Base-by-base conservation (phyloP, 2,113 vertebrate genomes). In the Carlito syrichta region DNA sequence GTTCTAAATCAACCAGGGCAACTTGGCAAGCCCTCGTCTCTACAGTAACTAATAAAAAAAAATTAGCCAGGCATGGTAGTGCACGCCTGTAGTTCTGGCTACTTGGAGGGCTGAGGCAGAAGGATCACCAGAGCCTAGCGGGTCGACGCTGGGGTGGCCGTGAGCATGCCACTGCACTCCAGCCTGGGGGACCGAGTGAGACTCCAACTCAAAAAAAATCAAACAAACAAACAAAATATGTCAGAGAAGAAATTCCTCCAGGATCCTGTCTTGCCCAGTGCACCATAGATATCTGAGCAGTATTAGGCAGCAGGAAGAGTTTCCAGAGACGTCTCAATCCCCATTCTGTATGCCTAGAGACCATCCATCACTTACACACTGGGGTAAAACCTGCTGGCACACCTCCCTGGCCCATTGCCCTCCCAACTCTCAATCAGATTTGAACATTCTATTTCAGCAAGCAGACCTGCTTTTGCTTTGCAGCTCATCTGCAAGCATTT, bases 161-260 rank as follows among this genome's bases (percentile, higher is more conserved):
- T n/a, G n/a, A n/a, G n/a, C n/a, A n/a, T n/a, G n/a, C n/a, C n/a
- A n/a, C n/a, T n/a, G n/a, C n/a, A n/a, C n/a, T n/a, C n/a, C n/a
- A n/a, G n/a, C n/a, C n/a, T n/a, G n/a, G n/a, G n/a, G n/a, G n/a
- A n/a, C n/a, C n/a, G n/a, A n/a, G n/a, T n/a, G n/a, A n/a, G n/a
- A n/a, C n/a, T n/a, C n/a, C n/a, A n/a, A n/a, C n/a, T n/a, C n/a
- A n/a, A n/a, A n/a, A n/a, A n/a, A n/a, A n/a, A n/a, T n/a, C n/a
- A n/a, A n/a, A n/a, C n/a, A n/a, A n/a, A n/a, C n/a, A n/a, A n/a
- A n/a, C n/a, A n/a, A n/a, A n/a, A n/a, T n/a, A n/a, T n/a, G n/a
- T 45, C 74, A 58, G 78, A 88, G 88, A 77, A 91, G 66, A 94
- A 89, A 95, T 86, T 94, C 66, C 69, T 96, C 69, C 52, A 58